phyloP scores from a whole-genome alignment of 2,797 vertebrate species.

The Ctenochaetus hawaiiensis region DNA sequence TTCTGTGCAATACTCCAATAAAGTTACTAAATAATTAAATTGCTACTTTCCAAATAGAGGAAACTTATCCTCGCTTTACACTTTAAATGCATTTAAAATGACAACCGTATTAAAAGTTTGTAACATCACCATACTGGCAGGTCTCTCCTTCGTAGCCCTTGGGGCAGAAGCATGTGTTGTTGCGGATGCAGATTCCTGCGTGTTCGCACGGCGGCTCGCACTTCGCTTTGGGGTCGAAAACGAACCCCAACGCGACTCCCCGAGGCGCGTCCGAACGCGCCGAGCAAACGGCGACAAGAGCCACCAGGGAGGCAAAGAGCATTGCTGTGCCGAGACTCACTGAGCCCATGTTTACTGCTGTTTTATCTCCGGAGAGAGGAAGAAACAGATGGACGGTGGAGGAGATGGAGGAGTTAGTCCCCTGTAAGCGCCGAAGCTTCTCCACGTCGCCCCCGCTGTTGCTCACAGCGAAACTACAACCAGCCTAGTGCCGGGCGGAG shows the following conservation, averaged over 20 bases:
- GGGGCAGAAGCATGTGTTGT: constrained; percentile 89
- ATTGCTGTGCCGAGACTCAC: background rate
- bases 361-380: constrained; percentile 5
- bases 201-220: constrained; percentile 88
- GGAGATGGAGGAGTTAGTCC: constrained; percentile 24
- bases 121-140: constrained; percentile 87
- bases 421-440: background rate
- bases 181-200: constrained; percentile 88
- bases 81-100: background rate
- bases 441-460: constrained; percentile 54
- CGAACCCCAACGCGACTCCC: constrained; percentile 83
- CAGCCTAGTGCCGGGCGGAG: constrained; percentile 1
- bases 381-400: background rate
- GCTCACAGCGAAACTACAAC: constrained; percentile 14
- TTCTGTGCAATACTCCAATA: too few relatives aligned
- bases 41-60: too few relatives aligned
- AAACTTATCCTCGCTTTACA: background rate
- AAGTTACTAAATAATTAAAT: too few relatives aligned
- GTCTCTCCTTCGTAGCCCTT: constrained; percentile 89
- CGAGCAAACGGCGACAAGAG: constrained; percentile 49
- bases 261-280: constrained; percentile 81
- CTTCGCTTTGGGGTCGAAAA: constrained; percentile 81
- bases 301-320: constrained; percentile 45
- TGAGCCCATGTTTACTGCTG: constrained; percentile 3
- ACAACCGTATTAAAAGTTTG: constrained; percentile 6